Base-by-base conservation (phyloP, 2,797 vertebrate genomes). In the Pogonophryne albipinna region DNA sequence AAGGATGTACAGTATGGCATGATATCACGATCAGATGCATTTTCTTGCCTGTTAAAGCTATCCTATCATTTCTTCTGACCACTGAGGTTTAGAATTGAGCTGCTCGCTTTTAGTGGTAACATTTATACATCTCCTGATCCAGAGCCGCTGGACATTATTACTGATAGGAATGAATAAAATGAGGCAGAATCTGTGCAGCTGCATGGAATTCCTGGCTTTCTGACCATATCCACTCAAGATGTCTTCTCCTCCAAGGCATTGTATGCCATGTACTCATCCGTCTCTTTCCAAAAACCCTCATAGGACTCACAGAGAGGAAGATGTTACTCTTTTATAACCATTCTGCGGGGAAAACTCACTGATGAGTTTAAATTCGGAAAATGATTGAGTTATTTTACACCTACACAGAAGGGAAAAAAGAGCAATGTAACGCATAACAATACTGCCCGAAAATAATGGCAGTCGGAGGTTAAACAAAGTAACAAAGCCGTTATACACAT, bases 381-480 rank as follows among this genome's bases (percentile, higher is more conserved):
- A 70, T 38, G 66, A 50, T 55, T 46, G 42, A 78, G 62, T 82
- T 84, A 38, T 82, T 89, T 85, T 79, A 79, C 81, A 88, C 80
- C 74, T 75, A 78, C 76, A 85, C 82, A 79, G 75, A 71, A 83
- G 85, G 85, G 76, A 85, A 91, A 70, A 91, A 88, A 88, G 78
- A 86, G 69, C 59, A 34, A 83, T 67, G 77, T 76, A 82, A 85
- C 53, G 71, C 78, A 81, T 86, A 89, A 87, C 87, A 92, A 90
- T 86, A 79, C 73, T 77, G 79, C 83, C 76, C 74, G 44, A 80
- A 93, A 92, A 90, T 80, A 90, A 89, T 89, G 82, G 89, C 85
- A 92, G 85, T 75, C 62, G 42, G 74, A 87, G 88, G 86, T 90
- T 89, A 89, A 90, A 92, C 90, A 94, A 90, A 94, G 88, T 76